These are phyloP conservation scores for Drosophila flavopinicola DNA, from an alignment of 2,888 invertebrate species.

Conservation along the genomic window DNA sequence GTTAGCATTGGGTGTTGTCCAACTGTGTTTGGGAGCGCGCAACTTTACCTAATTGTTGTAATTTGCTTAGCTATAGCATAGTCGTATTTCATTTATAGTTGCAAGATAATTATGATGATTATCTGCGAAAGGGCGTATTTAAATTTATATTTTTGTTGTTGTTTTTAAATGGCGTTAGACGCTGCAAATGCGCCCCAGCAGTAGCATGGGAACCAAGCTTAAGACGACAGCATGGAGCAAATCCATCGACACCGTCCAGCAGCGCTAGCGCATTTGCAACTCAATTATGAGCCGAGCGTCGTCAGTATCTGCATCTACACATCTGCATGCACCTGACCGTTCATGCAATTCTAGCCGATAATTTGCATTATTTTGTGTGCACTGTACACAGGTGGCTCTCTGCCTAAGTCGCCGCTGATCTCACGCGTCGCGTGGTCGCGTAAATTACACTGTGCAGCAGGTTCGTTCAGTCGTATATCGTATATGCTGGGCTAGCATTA, in stretches of 20 bases:
- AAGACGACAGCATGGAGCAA: conserved; percentile 11
- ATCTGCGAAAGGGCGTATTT: conserved; percentile 72
- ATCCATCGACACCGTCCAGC: conserved; percentile 33
- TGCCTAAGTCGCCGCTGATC: conserved; percentile 49
- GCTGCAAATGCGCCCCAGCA: conserved; percentile 39
- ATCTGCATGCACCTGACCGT: conserved; percentile 67
- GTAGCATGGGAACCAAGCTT: conserved; percentile 62
- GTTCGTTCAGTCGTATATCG: too few species aligned
- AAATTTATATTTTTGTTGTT: conserved; percentile 24
- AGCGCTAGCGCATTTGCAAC: conserved; percentile 62
- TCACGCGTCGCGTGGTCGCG: conserved; percentile 64
- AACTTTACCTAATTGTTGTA: conserved; percentile 69
- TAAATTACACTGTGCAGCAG: conserved; percentile 58
- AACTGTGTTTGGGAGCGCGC: conserved; percentile 42
- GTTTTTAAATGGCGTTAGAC: conserved; percentile 48
- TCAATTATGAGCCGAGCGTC: conserved; percentile 69
- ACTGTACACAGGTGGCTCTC: conserved; percentile 69
- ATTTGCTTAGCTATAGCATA: conserved; percentile 61
- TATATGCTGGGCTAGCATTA: too few species aligned
- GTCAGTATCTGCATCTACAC: conserved; percentile 39
- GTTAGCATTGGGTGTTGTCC: conserved; percentile 53
- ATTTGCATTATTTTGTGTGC: conserved; percentile 72
- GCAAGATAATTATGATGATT: conserved; percentile 75
- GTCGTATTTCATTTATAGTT: conserved; percentile 69
- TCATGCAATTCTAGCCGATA: conserved; percentile 73